These are phyloP conservation scores for Beroe forskalii DNA, from an alignment of 37 sponge, comb jelly and placozoan genomes.

Conservation along the genomic window DNA sequence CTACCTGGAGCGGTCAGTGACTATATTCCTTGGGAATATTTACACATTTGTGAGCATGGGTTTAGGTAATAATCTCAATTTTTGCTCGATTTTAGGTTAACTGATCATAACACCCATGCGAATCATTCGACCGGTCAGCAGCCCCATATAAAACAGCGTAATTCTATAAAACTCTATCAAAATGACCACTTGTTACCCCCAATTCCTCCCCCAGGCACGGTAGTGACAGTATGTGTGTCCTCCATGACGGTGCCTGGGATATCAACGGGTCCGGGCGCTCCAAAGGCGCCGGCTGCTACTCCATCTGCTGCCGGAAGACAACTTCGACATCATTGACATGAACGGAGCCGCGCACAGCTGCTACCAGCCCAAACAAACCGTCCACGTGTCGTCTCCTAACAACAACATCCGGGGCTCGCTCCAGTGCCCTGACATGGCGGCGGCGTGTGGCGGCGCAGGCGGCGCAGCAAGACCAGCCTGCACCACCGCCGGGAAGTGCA, in stretches of 20 bases:
- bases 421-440: not conserved
- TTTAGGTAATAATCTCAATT: no score
- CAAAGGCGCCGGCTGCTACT: constrained; percentile 62
- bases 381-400: constrained; percentile 25
- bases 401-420: constrained; percentile 34
- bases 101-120: no score
- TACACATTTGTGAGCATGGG: no score
- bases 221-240: not conserved
- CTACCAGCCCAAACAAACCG: constrained; percentile 15
- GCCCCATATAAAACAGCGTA: no score
- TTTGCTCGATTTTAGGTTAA: no score
- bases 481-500: constrained; percentile 6
- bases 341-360: constrained; percentile 6
- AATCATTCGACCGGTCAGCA: no score
- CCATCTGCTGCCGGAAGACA: constrained; percentile 36
- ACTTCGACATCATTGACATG: constrained; percentile 15
- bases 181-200: no score
- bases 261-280: not conserved
- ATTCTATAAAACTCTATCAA: no score
- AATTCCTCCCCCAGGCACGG: constrained; percentile 41
- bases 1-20: not conserved
- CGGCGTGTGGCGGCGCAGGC: constrained; percentile 10
- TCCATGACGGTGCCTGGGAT: constrained; percentile 56
- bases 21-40: no score
- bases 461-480: not conserved